These are phyloP conservation scores for Corvus moneduloides DNA, from an alignment of 2,113 vertebrate genomes.

Conservation along the genomic window DNA sequence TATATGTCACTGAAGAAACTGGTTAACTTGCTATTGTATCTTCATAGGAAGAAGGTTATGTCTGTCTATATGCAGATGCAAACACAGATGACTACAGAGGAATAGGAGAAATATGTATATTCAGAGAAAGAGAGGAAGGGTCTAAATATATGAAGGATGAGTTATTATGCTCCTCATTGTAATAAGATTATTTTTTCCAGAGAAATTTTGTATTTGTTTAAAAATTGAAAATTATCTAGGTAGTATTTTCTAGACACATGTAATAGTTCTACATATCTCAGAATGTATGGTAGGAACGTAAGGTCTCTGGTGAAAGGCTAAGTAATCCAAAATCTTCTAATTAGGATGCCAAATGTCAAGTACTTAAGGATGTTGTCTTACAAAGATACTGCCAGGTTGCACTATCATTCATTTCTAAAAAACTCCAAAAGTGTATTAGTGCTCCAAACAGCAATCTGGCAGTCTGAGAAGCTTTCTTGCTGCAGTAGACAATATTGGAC, in stretches of 20 bases:
- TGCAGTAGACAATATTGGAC: not conserved
- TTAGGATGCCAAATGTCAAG: not conserved
- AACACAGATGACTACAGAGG: not conserved
- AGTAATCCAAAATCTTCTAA: not conserved
- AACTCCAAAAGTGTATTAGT: not conserved
- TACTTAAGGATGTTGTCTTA: not conserved
- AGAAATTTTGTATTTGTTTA: not conserved
- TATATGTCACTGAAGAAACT: not conserved
- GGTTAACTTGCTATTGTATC: not conserved
- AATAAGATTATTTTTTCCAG: not conserved
- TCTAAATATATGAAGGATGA: not conserved
- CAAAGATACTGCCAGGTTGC: not conserved
- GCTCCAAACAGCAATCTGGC: not conserved
- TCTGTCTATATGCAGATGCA: not conserved
- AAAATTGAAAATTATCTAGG: not conserved
- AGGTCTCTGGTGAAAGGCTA: not conserved
- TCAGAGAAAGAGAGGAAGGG: not conserved
- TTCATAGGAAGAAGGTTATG: not conserved
- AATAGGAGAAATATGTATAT: not conserved
- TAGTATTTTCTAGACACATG: not conserved
- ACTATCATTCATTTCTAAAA: not conserved
- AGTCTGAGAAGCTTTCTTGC: not conserved
- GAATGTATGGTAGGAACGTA: rapidly evolving
- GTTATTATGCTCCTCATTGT: not conserved
- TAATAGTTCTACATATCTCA: not conserved